Conservation (phyloP, 2,797 vertebrate species). For the Pipistrellus pygmaeus region DNA sequence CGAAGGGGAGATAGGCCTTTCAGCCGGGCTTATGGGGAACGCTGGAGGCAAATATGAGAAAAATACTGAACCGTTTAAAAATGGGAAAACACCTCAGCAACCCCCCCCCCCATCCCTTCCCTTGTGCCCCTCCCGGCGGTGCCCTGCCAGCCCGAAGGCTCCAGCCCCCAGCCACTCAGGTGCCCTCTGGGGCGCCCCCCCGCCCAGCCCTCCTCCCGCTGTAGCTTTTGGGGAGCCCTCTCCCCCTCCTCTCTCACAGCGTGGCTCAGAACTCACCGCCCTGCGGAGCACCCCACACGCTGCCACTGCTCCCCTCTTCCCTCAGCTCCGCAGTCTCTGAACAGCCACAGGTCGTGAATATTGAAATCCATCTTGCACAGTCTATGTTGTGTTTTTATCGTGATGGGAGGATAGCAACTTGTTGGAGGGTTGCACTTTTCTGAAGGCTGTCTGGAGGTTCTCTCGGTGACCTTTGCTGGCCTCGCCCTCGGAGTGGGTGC, state of each 20-base stretch:
- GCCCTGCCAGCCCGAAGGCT: not conserved
- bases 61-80: not conserved
- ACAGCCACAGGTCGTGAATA: slow-evolving; percentile 68
- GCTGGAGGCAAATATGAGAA: not conserved
- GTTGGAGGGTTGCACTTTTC: not conserved
- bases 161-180: too few species aligned
- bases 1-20: not conserved
- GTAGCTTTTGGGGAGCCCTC: not conserved
- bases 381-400: slow-evolving; percentile 66
- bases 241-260: slow-evolving; percentile 7
- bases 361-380: slow-evolving; percentile 71
- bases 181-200: not conserved
- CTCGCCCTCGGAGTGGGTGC: not conserved
- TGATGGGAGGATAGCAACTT: slow-evolving; percentile 64
- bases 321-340: slow-evolving; percentile 54
- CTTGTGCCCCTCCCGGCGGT: too few species aligned
- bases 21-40: not conserved
- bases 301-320: slow-evolving; percentile 69
- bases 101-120: not conserved
- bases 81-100: not conserved
- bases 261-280: not conserved
- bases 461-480: not conserved
- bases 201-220: not conserved
- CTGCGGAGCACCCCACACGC: slow-evolving; percentile 51
- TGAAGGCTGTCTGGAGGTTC: not conserved